Conservation (phyloP, 2,113 vertebrate species). For the Epinephelus fuscoguttatus region DNA sequence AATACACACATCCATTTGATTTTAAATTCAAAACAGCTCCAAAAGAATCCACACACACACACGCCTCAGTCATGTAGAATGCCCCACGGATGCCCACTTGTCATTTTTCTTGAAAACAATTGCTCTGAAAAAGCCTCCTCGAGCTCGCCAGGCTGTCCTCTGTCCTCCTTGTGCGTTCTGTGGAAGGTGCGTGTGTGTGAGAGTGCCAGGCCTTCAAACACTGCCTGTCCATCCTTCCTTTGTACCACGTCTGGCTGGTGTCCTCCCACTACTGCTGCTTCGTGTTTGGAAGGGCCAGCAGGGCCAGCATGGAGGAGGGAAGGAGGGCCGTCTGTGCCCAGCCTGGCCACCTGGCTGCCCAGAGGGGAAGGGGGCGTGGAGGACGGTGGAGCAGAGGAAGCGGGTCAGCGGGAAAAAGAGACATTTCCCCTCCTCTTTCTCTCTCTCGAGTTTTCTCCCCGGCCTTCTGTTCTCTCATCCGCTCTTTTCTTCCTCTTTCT, state of each 20-base stretch:
- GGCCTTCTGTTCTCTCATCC: constrained; percentile 54
- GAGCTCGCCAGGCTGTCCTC: constrained; percentile 24
- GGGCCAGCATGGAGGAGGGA: constrained; percentile 77
- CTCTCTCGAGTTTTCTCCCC: constrained; percentile 21
- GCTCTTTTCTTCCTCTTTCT: constrained; percentile 19
- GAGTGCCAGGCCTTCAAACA: constrained; percentile 62
- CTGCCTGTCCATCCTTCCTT: constrained; percentile 57
- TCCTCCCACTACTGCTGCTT: constrained; percentile 67
- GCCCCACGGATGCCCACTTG: not conserved
- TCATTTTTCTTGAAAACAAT: constrained; percentile 26
- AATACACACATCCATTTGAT: not conserved
- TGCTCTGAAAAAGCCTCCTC: constrained; percentile 2
- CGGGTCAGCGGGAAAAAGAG: constrained; percentile 68
- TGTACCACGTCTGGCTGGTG: constrained; percentile 70
- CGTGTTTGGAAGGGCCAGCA: constrained; percentile 71
- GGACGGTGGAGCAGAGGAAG: constrained; percentile 68
- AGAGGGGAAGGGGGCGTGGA: constrained; percentile 78
- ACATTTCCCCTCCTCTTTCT: constrained; percentile 57
- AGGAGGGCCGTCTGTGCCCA: constrained; percentile 82
- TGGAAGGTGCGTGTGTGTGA: constrained; percentile 49
- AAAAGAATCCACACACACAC: not conserved
- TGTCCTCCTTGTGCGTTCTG: constrained; percentile 16
- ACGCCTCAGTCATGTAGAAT: not conserved
- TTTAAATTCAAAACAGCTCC: not conserved
- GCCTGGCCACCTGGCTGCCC: constrained; percentile 81